phyloP scores from a whole-genome alignment of 2,113 vertebrate species.

The Hirundichthys speculiger region DNA sequence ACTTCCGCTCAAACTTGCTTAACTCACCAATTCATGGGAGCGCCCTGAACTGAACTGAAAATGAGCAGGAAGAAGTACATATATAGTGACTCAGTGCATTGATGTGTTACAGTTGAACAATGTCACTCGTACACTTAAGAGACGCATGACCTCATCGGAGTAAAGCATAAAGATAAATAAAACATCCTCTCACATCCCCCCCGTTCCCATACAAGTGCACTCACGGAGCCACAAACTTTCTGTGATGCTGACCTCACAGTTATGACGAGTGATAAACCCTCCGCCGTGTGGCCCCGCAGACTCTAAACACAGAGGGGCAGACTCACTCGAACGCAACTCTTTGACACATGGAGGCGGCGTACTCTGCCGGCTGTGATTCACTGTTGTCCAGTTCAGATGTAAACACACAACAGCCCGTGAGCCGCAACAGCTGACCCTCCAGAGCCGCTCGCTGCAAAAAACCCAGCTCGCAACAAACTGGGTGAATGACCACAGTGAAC shows the following conservation, averaged over 20 bases:
- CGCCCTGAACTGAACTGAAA: neutral
- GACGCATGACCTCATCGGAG: no score
- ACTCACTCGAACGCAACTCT: conserved; percentile 47
- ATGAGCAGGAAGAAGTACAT: neutral
- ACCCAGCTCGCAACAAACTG: neutral
- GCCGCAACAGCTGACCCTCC: conserved; percentile 42
- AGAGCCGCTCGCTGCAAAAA: neutral
- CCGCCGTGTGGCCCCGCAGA: conserved; percentile 28
- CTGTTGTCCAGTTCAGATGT: conserved; percentile 29
- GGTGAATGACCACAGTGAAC: neutral
- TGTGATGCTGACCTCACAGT: conserved; percentile 4
- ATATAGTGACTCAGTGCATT: neutral
- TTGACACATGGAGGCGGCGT: conserved; percentile 9
- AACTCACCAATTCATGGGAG: neutral
- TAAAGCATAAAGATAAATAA: conserved; percentile 3
- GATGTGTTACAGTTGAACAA: no score
- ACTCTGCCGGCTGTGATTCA: conserved; percentile 43
- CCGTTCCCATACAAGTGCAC: neutral
- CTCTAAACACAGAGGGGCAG: conserved; percentile 62
- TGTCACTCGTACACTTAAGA: no score
- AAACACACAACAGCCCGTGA: conserved; percentile 54
- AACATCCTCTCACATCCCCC: neutral
- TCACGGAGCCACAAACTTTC: neutral
- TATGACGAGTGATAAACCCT: conserved; percentile 28
- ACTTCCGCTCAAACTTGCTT: conserved; percentile 18